These are phyloP conservation scores for Melanotus villosus DNA, from an alignment of 2,888 invertebrate species.

Conservation along the genomic window DNA sequence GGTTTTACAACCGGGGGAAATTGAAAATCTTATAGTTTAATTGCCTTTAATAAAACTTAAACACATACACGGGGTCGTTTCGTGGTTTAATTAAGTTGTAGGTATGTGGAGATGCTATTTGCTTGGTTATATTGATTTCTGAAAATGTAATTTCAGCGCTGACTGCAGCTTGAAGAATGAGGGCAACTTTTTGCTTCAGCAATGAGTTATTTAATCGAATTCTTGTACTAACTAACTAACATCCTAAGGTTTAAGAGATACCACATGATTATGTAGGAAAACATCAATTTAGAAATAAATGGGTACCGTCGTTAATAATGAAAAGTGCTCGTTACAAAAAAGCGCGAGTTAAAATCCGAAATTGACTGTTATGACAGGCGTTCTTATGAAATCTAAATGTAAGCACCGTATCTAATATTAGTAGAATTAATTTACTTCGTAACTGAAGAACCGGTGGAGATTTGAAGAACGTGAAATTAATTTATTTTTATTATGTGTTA, in stretches of 20 bases:
- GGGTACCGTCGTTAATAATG: background rate
- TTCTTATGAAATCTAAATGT: conserved; percentile 3
- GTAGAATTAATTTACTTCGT: conserved; percentile 8
- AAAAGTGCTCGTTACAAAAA: background rate
- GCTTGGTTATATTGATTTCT: conserved; percentile 62
- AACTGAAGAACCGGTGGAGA: conserved; percentile 18
- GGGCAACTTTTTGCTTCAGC: conserved; percentile 6
- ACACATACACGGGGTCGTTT: conserved; percentile 54
- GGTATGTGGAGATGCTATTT: conserved; percentile 63
- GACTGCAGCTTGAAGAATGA: conserved; percentile 24
- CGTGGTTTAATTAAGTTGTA: conserved; percentile 65
- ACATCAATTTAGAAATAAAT: too few species aligned
- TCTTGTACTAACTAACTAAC: too few species aligned
- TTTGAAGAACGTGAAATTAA: conserved; percentile 51
- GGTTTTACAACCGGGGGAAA: conserved; percentile 60
- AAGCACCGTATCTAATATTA: conserved; percentile 14
- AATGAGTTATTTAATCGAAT: too few species aligned
- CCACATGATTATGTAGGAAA: too few species aligned
- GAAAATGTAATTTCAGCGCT: conserved; percentile 46
- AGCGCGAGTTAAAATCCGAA: background rate
- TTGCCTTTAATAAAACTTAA: conserved; percentile 65
- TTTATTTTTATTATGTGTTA: conserved; percentile 57
- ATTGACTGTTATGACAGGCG: conserved; percentile 9
- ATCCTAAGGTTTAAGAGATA: too few species aligned
- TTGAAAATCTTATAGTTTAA: conserved; percentile 65